Evolutionary conservation across 2,113 vertebrate species (phyloP).

Genomic region (Puffinus mauretanicus): DNA sequence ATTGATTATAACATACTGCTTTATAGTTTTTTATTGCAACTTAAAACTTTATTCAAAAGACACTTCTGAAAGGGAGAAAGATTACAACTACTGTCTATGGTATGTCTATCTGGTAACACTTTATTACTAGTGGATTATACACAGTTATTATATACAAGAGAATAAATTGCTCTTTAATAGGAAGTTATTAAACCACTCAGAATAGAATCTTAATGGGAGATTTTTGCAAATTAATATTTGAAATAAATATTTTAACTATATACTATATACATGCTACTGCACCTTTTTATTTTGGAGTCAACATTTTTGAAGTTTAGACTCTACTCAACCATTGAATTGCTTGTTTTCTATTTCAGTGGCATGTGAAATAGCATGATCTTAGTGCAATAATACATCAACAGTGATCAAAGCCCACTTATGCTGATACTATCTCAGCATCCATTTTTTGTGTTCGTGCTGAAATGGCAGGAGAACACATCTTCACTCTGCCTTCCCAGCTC

Average conservation of each 20-base stretch:
- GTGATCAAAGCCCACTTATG: background rate
- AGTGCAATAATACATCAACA: background rate
- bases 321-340: background rate
- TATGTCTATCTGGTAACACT: background rate
- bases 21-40: background rate
- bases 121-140: background rate
- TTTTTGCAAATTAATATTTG: background rate
- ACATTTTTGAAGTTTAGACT: background rate
- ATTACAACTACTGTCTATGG: background rate
- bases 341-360: background rate
- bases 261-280: background rate
- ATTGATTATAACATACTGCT: background rate
- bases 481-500: background rate
- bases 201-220: background rate
- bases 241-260: background rate
- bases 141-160: background rate
- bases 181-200: background rate
- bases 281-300: background rate
- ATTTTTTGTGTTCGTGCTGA: background rate
- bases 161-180: background rate
- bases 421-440: background rate
- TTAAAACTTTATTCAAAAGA: background rate
- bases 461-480: background rate
- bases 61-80: background rate
- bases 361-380: background rate